Evolutionary conservation across 2,113 vertebrate species (phyloP), one percentile per base, ranked within the genome.

Genomic region (Malurus melanocephalus): DNA sequence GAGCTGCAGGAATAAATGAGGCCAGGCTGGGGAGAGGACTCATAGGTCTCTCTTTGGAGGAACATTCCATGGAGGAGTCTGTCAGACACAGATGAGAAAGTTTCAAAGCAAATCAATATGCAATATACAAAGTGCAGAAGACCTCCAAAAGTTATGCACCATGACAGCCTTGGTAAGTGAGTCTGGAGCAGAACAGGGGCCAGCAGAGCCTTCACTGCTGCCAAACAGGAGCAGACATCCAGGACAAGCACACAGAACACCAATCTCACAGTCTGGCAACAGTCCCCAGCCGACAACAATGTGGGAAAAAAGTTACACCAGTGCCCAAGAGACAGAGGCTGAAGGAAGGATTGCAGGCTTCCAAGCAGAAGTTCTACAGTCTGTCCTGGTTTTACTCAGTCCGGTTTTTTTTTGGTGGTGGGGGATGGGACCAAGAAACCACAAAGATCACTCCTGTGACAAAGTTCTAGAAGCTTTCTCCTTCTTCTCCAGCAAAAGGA

Each of bases 221-320:
- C 32, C 33, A 57, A 57, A 35, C 19, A 61, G 20, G 23, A 62
- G n/a, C 53, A 88, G 77, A 86, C 75, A 61, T 45, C 9, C 27
- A 43, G 65, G 57, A 32, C 26, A 67, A 35, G 40, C 10, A 30
- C 18, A 27, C 0, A 52, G 43, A 42, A 55, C 33, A 74, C 24
- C 3, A 1, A 5, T 22, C 26, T 88, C 40, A 49, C 5, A 7
- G 13, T 32, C 62, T 43, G 51, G 18, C 81, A 87, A 55, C 26
- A 73, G n/a, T 30, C 42, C 43, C 51, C 35, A 81, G 7, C 6
- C 0, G 0, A 35, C 27, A 56, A 19, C 0, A 0, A 13, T 46
- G 26, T 0, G 0, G 30, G 10, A 59, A 65, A 82, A 10, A 53
- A 79, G n/a, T 73, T 59, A 62, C 10, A 30, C 18, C 71, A 51